Evolutionary conservation across 2,113 vertebrate species (phyloP), one percentile per base, ranked within the genome.

Genomic region (Boulengeromyrus knoepffleri): DNA sequence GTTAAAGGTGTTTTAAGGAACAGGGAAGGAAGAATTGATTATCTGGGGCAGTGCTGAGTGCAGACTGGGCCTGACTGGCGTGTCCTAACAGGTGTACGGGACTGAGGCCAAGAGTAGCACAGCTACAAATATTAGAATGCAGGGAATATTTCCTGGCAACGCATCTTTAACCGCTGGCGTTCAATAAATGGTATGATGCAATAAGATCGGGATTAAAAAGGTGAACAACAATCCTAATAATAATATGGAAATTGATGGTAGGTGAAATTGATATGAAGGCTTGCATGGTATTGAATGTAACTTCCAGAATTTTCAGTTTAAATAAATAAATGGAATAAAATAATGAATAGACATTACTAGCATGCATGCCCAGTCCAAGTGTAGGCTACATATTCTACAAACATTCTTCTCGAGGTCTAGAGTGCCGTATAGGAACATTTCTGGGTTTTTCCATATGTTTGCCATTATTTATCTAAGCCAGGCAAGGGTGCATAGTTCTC

Each of bases 81-180:
- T 85, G 94, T 91, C 92, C 88, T 80, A 93, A 93, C 94, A 95
- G 95, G 94, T 95, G 94, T 92, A 91, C 5, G 21, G 66, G 90
- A 88, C 91, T 88, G 88, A 53, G 53, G 88, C 90, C 86, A 56
- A 89, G 90, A 91, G 89, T 91, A 70, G 47, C 56, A 42, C 17
- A 50, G 89, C 88, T 50, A 90, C 46, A 91, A 88, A 92, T 84
- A 87, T 87, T 12, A 83, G 42, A 45, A 91, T 80, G n/a, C 84
- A 80, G 4, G 90, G 91, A 92, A 92, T 47, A 45, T 31, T 46
- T 85, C 87, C 52, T 77, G n/a, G 47, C 49, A 88, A 83, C 13
- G 1, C 7, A 1, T 8, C 39, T n/a, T n/a, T 31, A 74, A 46
- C 62, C 62, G n/a, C 31, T 84, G 74, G 42, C 52, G 39, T 83